A percentile compares a stretch with the other conserved stretches of the same genome.
Conservation (phyloP, 2,888 invertebrate genomes). For the Temnothorax rugatulus region DNA sequence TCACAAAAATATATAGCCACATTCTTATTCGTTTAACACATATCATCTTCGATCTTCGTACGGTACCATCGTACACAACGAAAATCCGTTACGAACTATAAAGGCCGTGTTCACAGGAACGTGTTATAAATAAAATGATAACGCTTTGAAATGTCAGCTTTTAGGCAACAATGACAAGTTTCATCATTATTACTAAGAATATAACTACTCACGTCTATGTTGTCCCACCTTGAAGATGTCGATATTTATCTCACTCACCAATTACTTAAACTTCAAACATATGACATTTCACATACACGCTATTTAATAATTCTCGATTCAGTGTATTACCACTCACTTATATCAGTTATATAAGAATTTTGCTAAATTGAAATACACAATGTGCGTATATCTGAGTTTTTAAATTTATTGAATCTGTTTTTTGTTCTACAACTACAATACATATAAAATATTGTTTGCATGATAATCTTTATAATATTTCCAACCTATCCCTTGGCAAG, state of each 20-base stretch:
- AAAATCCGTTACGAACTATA: slow-evolving; percentile 25
- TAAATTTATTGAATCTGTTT: slow-evolving; percentile 59
- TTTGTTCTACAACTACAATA: slow-evolving; percentile 58
- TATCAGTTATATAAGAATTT: slow-evolving; percentile 26
- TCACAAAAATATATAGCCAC: slow-evolving; percentile 25
- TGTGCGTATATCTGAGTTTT: slow-evolving; percentile 72
- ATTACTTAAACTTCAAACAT: slow-evolving; percentile 17
- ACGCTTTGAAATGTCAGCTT: slow-evolving; percentile 47
- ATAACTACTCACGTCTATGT: slow-evolving; percentile 50
- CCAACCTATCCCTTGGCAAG: slow-evolving; percentile 32
- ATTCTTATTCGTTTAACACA: slow-evolving; percentile 32
- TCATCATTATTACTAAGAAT: slow-evolving; percentile 34
- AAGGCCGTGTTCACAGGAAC: slow-evolving; percentile 28
- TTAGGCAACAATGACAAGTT: slow-evolving; percentile 20
- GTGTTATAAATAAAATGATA: slow-evolving; percentile 34
- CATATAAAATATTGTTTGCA: slow-evolving; percentile 56
- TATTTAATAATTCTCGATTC: slow-evolving; percentile 29
- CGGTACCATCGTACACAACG: slow-evolving; percentile 20
- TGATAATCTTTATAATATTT: slow-evolving; percentile 60
- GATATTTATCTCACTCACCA: slow-evolving; percentile 23
- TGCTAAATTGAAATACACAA: slow-evolving; percentile 38
- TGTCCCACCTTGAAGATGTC: slow-evolving; percentile 28
- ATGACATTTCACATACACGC: slow-evolving; percentile 18
- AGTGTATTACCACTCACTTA: slow-evolving; percentile 14
- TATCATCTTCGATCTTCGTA: slow-evolving; percentile 26